Evolutionary conservation across 2,888 invertebrate genomes (phyloP).

Genomic region (Schizotus pectinicornis): DNA sequence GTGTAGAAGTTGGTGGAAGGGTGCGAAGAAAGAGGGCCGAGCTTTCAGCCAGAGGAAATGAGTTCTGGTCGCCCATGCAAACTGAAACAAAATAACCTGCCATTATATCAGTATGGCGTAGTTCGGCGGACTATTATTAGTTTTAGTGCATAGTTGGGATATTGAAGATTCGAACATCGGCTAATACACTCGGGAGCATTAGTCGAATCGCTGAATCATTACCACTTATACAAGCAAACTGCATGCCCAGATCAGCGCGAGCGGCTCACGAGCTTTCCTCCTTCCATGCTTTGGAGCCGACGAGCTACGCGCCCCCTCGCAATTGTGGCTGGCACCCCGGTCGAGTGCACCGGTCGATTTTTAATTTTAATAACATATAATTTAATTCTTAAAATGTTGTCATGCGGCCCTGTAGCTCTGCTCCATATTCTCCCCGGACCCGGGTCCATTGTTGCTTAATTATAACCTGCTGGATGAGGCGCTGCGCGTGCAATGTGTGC

Average conservation of each 20-base stretch:
- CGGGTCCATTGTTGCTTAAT: constrained; percentile 52
- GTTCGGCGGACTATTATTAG: constrained; percentile 32
- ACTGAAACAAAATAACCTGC: constrained; percentile 3
- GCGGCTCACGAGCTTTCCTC: constrained; percentile 15
- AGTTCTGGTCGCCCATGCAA: background rate
- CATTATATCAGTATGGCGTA: constrained; percentile 21
- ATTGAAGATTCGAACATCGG: constrained; percentile 28
- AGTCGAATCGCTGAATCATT: constrained; percentile 30
- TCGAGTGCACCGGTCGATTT: constrained; percentile 39
- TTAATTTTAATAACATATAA: constrained; percentile 54
- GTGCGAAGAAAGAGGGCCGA: too few species aligned
- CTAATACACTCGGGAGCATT: constrained; percentile 31
- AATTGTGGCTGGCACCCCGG: background rate
- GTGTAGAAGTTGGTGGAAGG: too few species aligned
- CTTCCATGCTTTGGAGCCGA: too few species aligned
- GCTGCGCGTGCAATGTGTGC: constrained; percentile 37
- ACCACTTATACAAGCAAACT: constrained; percentile 20
- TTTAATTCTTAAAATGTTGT: constrained; percentile 53
- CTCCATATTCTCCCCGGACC: constrained; percentile 49
- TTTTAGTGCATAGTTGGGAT: constrained; percentile 33
- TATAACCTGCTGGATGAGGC: constrained; percentile 43
- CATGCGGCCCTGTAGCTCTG: constrained; percentile 51
- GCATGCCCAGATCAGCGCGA: constrained; percentile 2
- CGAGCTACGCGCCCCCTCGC: too few species aligned
- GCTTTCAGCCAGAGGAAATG: background rate